These are phyloP conservation scores for Horisme vitalbata DNA, from an alignment of 2,888 invertebrate species.

Conservation along the genomic window DNA sequence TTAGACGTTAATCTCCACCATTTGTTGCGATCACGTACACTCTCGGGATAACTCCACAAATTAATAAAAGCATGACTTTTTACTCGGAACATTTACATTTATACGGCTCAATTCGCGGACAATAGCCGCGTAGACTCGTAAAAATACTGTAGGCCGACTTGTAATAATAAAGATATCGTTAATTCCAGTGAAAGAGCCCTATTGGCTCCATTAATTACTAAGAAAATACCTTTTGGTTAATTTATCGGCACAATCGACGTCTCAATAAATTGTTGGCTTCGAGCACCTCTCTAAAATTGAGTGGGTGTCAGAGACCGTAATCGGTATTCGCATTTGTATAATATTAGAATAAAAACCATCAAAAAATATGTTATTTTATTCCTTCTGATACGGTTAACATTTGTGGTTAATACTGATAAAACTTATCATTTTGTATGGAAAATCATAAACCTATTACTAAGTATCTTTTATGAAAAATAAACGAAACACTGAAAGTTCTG, in stretches of 20 bases:
- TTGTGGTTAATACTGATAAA: too few species aligned
- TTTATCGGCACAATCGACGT: constrained; percentile 63
- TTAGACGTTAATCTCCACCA: constrained; percentile 63
- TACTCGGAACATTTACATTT: constrained; percentile 26
- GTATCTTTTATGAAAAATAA: too few species aligned
- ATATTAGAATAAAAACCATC: too few species aligned
- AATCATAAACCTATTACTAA: too few species aligned
- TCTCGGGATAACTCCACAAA: constrained; percentile 40
- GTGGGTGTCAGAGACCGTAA: constrained; percentile 48
- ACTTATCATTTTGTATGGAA: too few species aligned
- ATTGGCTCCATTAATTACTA: constrained; percentile 60
- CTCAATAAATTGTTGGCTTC: constrained; percentile 67
- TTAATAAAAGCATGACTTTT: constrained; percentile 29
- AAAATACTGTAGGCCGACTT: constrained; percentile 54
- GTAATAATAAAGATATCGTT: constrained; percentile 68
- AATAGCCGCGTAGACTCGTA: constrained; percentile 39
- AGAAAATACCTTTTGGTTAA: constrained; percentile 62
- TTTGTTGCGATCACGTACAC: constrained; percentile 52
- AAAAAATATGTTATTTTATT: too few species aligned
- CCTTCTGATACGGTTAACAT: too few species aligned
- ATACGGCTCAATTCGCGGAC: constrained; percentile 41
- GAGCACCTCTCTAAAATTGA: constrained; percentile 48
- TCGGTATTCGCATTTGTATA: constrained; percentile 43
- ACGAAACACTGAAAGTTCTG: background rate
- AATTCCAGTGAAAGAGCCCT: constrained; percentile 61